A percentile compares a stretch with the other conserved stretches of the same genome.
These are phyloP conservation scores for Hiodon tergisus DNA, from an alignment of 2,113 vertebrate species.

Conservation along the genomic window DNA sequence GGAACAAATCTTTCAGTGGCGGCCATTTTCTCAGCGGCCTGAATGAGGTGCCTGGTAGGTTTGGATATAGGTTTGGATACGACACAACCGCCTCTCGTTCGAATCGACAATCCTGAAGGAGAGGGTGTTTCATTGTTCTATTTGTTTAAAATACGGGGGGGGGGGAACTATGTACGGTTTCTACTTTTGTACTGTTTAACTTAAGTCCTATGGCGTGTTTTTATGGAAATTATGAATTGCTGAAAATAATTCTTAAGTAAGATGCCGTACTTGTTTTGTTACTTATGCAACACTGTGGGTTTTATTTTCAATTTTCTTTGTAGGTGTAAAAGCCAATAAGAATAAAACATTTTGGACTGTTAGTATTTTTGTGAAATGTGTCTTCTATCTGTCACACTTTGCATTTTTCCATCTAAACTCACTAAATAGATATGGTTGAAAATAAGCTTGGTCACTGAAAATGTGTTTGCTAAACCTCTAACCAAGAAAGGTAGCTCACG, in stretches of 20 bases:
- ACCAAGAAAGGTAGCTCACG: no score
- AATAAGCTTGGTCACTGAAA: no score
- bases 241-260: conserved; percentile 91
- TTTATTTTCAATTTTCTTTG: conserved; percentile 98
- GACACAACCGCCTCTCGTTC: no score
- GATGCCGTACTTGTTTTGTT: conserved; percentile 92
- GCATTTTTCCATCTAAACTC: background rate
- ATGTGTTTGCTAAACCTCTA: no score
- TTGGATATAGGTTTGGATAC: no score
- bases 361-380: conserved; percentile 93
- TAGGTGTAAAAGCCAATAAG: conserved; percentile 99
- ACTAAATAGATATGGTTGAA: no score
- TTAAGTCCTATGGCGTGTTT: conserved; percentile 83
- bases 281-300: conserved; percentile 86
- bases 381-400: conserved; percentile 28
- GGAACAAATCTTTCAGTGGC: no score
- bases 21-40: no score
- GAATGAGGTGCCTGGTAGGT: no score
- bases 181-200: conserved; percentile 79
- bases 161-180: conserved; percentile 64
- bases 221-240: conserved; percentile 94
- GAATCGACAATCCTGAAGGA: no score
- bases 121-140: no score
- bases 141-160: no score
- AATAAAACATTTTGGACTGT: conserved; percentile 59